These are phyloP conservation scores for Diadema setosum DNA, from an alignment of 35 echinoderm and acorn worm species.

Conservation along the genomic window DNA sequence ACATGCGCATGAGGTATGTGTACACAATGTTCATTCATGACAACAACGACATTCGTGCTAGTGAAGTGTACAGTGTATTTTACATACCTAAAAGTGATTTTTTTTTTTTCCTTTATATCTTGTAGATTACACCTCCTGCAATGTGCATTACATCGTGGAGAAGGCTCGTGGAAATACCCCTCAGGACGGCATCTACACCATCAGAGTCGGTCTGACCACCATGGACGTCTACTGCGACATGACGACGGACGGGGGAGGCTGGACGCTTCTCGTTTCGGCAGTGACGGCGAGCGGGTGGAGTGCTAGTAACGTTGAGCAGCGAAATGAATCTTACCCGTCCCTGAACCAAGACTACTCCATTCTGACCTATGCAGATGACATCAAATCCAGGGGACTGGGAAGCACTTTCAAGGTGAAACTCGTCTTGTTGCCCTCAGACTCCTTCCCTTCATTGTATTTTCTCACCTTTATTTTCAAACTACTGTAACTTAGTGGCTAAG, in stretches of 20 bases:
- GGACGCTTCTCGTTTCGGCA: slow-evolving; percentile 70
- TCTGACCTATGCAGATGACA: slow-evolving; percentile 47
- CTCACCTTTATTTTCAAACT: no score
- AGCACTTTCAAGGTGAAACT: slow-evolving; percentile 56
- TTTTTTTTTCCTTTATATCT: no score
- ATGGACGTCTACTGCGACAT: slow-evolving; percentile 75
- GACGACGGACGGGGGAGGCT: slow-evolving; percentile 68
- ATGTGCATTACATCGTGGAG: slow-evolving; percentile 32
- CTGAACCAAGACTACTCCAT: slow-evolving; percentile 72
- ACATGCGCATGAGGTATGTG: no score
- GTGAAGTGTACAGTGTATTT: no score
- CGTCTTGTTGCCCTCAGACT: no score
- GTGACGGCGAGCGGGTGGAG: slow-evolving; percentile 48
- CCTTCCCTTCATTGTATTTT: no score
- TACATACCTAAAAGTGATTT: no score
- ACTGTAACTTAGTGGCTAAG: no score
- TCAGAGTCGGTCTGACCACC: not conserved
- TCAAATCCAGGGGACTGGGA: slow-evolving; percentile 18
- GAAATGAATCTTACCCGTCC: slow-evolving; percentile 36
- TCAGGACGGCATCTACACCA: slow-evolving; percentile 41
- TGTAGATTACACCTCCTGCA: slow-evolving; percentile 59
- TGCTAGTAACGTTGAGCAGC: not conserved
- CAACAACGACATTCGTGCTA: no score
- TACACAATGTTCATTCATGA: no score
- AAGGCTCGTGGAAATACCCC: slow-evolving; percentile 16